phyloP scores from a whole-genome alignment of 2,888 invertebrate species.

The Perdita meconis region DNA sequence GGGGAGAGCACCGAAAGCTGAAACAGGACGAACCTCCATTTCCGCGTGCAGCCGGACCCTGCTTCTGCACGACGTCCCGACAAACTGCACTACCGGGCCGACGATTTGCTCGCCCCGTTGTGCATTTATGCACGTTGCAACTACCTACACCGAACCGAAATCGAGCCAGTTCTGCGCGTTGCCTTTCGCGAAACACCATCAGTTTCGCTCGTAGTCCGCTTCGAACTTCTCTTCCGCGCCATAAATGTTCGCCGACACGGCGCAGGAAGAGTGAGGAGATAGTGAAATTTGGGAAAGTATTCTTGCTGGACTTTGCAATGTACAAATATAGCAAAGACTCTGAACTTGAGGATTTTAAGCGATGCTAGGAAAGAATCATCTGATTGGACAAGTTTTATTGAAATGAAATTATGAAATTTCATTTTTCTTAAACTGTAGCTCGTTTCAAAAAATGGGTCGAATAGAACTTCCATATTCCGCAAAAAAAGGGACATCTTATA shows the following conservation, averaged over 20 bases:
- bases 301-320: conserved; percentile 3
- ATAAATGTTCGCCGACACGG: conserved; percentile 51
- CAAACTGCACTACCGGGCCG: conserved; percentile 62
- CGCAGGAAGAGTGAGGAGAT: conserved; percentile 12
- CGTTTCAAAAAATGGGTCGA: too few relatives aligned
- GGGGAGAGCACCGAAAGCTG: conserved; percentile 35
- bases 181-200: conserved; percentile 56
- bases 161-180: conserved; percentile 38
- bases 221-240: conserved; percentile 58
- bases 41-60: conserved; percentile 59
- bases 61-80: conserved; percentile 64
- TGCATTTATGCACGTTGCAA: conserved; percentile 66
- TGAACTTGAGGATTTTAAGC: too few relatives aligned
- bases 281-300: conserved; percentile 36
- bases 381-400: too few relatives aligned
- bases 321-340: background rate
- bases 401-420: too few relatives aligned
- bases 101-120: conserved; percentile 67
- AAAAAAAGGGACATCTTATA: too few relatives aligned
- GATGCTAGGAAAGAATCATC: too few relatives aligned
- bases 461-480: too few relatives aligned
- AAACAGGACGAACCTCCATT: conserved; percentile 64
- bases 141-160: conserved; percentile 32
- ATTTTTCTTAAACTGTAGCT: too few relatives aligned
- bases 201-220: conserved; percentile 63